A percentile compares a stretch with the other conserved stretches of the same genome.
Conservation (phyloP, 64 coral and sea anemone genomes). For the Anthopleura sola region DNA sequence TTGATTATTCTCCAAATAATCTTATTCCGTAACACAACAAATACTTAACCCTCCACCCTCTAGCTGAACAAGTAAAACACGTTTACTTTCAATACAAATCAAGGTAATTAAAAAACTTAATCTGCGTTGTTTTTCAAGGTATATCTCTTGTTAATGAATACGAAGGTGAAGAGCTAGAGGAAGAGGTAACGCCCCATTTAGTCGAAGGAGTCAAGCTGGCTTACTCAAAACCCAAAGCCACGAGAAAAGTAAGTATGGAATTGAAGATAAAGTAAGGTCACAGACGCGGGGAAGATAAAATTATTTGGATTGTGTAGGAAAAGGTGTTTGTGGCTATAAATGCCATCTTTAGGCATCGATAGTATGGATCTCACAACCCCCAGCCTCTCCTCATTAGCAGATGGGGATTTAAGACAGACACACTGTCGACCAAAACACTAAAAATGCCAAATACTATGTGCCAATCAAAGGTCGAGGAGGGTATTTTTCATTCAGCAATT, state of each 20-base stretch:
- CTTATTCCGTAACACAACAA: background rate
- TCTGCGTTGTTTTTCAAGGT: constrained; percentile 5
- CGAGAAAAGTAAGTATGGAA: constrained; percentile 42
- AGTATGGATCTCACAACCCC: no score
- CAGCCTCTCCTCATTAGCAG: no score
- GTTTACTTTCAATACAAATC: constrained; percentile 2
- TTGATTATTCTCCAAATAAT: background rate
- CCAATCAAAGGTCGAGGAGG: no score
- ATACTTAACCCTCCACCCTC: background rate
- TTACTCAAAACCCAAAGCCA: constrained; percentile 52
- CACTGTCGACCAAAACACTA: no score
- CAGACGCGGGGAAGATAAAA: background rate
- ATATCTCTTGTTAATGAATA: constrained; percentile 57
- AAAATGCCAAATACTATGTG: no score
- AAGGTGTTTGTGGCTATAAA: background rate
- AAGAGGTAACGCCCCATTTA: constrained; percentile 46
- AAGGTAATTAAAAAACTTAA: background rate
- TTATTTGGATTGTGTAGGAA: background rate
- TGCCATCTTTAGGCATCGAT: no score
- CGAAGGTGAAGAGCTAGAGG: constrained; percentile 50
- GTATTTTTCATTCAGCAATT: no score
- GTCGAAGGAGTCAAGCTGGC: constrained; percentile 53
- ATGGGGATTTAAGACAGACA: no score
- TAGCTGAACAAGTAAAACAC: background rate
- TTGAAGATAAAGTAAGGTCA: background rate